A percentile compares a stretch with the other conserved stretches of the same genome.
phyloP scores from a whole-genome alignment of 2,113 vertebrate genomes.

The Variabilichromis moorii region DNA sequence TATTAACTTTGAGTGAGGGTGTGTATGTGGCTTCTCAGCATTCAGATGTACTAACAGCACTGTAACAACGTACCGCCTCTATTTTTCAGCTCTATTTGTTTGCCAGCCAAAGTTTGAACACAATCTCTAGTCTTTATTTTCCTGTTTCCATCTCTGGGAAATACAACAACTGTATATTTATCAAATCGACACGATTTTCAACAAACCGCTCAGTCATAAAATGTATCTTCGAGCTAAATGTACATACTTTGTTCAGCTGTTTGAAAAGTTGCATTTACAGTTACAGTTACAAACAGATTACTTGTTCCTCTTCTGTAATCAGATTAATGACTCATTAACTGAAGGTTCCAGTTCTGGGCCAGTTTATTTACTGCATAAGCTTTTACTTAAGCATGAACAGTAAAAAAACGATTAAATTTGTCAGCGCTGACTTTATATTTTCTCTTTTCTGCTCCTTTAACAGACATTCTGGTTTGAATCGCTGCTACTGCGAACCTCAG shows the following conservation, averaged over 20 bases:
- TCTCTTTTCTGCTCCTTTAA: not conserved
- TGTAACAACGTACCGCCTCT: not conserved
- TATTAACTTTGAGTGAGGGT: not conserved
- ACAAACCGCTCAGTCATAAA: not conserved
- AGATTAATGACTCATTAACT: not conserved
- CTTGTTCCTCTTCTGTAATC: not conserved
- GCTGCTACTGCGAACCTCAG: not conserved
- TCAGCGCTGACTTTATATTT: not conserved
- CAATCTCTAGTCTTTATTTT: not conserved
- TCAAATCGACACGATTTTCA: rapidly evolving
- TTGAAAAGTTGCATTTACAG: not conserved
- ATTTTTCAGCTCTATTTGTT: not conserved
- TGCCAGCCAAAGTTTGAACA: not conserved
- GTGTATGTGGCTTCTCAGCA: not conserved
- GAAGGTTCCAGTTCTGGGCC: not conserved
- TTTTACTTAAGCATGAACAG: not conserved
- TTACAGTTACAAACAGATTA: not conserved
- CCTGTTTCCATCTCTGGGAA: not conserved
- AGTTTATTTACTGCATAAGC: not conserved
- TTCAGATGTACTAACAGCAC: not conserved
- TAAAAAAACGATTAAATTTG: rapidly evolving
- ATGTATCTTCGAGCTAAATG: not conserved
- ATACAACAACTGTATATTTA: not conserved
- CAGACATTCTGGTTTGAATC: not conserved
- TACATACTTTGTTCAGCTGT: not conserved